These are phyloP conservation scores for Stratiomys singularior DNA, from an alignment of 2,888 invertebrate genomes.

Conservation along the genomic window DNA sequence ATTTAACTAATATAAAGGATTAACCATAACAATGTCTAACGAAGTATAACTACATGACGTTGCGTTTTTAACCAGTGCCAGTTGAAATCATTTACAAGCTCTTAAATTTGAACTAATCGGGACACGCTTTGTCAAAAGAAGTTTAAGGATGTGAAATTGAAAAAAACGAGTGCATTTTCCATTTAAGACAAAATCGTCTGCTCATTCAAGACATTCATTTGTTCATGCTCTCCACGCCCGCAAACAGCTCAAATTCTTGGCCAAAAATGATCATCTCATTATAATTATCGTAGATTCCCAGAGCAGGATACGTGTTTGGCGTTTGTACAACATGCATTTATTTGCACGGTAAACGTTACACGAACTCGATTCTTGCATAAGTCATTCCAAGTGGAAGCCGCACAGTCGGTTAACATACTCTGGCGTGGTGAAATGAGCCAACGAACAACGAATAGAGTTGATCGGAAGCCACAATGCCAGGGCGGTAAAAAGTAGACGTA, in stretches of 20 bases:
- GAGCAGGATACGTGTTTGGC: conserved; percentile 35
- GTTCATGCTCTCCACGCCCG: background rate
- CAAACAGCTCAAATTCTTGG: conserved; percentile 15
- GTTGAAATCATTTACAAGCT: too few relatives aligned
- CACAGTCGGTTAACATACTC: too few relatives aligned
- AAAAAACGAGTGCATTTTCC: too few relatives aligned
- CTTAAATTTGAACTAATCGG: too few relatives aligned
- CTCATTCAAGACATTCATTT: conserved; percentile 3
- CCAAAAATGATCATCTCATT: conserved; percentile 37
- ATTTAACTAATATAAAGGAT: too few relatives aligned
- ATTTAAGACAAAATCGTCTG: too few relatives aligned
- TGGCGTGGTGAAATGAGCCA: too few relatives aligned
- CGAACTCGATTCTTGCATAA: background rate
- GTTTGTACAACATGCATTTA: conserved; percentile 23
- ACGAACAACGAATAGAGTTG: background rate
- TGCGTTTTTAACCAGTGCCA: too few relatives aligned
- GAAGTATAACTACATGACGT: too few relatives aligned
- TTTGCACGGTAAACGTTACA: conserved; percentile 36
- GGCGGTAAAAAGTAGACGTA: conserved; percentile 39
- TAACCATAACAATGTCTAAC: too few relatives aligned
- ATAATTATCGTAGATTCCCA: conserved; percentile 37
- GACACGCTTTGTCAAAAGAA: too few relatives aligned
- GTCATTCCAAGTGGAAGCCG: background rate
- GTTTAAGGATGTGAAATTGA: too few relatives aligned
- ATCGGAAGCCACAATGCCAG: conserved; percentile 40